These are phyloP conservation scores for Nansenia antarctica DNA, from an alignment of 2,113 vertebrate genomes.

Conservation along the genomic window DNA sequence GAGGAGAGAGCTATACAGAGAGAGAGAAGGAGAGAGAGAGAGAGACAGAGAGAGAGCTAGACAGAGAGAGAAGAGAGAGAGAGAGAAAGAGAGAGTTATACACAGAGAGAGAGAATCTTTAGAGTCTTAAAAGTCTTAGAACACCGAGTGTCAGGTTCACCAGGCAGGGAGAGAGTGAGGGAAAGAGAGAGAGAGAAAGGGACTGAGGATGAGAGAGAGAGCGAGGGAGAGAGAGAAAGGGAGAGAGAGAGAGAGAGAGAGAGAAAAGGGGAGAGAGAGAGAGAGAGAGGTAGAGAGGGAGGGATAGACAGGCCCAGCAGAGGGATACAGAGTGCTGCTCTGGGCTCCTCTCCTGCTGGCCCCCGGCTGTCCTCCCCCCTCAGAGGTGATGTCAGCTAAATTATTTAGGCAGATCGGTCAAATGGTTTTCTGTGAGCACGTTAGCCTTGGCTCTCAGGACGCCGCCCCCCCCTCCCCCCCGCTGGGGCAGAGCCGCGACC, in stretches of 20 bases:
- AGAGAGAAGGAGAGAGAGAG: too few species aligned
- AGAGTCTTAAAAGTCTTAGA: too few species aligned
- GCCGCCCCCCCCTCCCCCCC: background rate
- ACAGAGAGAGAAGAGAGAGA: too few species aligned
- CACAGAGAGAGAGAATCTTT: too few species aligned
- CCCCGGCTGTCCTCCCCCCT: background rate
- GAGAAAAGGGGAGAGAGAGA: background rate
- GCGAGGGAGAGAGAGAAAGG: background rate
- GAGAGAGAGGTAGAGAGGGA: background rate
- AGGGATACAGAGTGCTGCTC: background rate
- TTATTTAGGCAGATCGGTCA: conserved; percentile 26
- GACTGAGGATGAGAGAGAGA: background rate
- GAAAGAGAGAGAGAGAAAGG: background rate
- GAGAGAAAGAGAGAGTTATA: too few species aligned
- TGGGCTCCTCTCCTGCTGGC: background rate
- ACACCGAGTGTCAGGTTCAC: background rate
- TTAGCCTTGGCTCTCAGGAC: conserved; percentile 8
- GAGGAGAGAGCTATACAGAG: too few species aligned
- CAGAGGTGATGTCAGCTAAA: conserved; percentile 28
- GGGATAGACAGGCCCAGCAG: too few species aligned
- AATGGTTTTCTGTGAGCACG: background rate
- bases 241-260: background rate
- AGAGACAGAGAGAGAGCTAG: too few species aligned
- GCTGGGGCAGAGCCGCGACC: background rate
- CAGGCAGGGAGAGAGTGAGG: background rate